Conservation (phyloP, 2,797 vertebrate genomes). For the Falco concolor region DNA sequence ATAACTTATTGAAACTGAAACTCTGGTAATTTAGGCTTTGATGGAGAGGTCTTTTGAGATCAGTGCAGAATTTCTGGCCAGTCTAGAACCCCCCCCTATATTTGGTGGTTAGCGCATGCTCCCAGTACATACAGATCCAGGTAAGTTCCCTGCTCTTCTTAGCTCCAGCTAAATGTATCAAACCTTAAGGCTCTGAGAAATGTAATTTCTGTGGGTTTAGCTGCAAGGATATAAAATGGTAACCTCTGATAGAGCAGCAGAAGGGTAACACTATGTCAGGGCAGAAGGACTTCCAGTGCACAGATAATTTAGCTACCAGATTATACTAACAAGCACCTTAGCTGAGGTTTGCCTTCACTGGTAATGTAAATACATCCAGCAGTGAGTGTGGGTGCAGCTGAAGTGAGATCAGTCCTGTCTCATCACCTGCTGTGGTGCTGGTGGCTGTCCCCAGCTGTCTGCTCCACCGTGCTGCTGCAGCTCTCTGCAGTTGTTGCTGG, state of each 20-base stretch:
- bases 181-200: background rate
- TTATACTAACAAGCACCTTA: background rate
- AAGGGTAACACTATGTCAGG: background rate
- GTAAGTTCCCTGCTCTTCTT: rapidly evolving
- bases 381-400: background rate
- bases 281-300: background rate
- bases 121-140: background rate
- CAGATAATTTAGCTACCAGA: background rate
- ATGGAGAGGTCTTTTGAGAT: background rate
- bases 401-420: background rate
- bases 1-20: background rate
- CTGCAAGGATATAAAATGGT: background rate
- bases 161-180: background rate
- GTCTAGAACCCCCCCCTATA: background rate
- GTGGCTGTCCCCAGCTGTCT: background rate
- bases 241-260: background rate
- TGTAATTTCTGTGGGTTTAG: background rate
- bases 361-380: background rate
- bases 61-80: background rate
- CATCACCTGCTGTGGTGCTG: background rate
- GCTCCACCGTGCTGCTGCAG: background rate
- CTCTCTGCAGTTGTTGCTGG: background rate
- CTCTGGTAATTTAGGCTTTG: background rate
- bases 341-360: background rate
- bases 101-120: background rate